Evolutionary conservation across 2,888 invertebrate species (phyloP), one percentile per base, ranked within the genome.

Genomic region (Tinea trinotella): DNA sequence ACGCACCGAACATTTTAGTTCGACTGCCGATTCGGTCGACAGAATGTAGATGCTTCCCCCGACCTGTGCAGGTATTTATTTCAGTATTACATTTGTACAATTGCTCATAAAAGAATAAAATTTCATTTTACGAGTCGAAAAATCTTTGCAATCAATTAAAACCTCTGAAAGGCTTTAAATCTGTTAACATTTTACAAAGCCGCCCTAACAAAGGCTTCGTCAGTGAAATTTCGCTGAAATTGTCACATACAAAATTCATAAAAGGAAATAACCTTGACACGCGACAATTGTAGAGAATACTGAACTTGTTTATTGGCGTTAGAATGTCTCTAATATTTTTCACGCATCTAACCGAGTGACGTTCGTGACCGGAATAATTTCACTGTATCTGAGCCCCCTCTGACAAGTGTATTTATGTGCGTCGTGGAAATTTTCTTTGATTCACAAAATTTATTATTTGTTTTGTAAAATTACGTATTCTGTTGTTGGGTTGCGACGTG

Each of bases 321-420:
- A 15, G 40, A 40, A 40, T 40, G 40, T n/a, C 65, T 70, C 66
- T 70, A 63, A 68, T 74, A 72, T 73, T 70, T 74, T 66, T 69
- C 69, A 63, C 70, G 67, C 69, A 65, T 64, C 62, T 58, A 59
- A 60, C 62, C 60, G 61, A 62, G 60, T 59, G 54, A 57, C 54
- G 59, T 49, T 60, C 74, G 71, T 74, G 74, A 71, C 71, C 60
- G 55, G 69, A 60, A 66, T 73, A 40, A 30, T 30, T 30, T 30
- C 30, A n/a, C 9, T 4, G 30, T 30, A 30, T 30, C 30, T 30
- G 30, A 30, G 30, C 30, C n/a, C 30, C 30, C 30, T 30, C 7
- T 30, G 30, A 30, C 30, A 30, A 30, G 9, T 30, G 30, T 30
- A 30, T 30, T 30, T 30, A 30, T 30, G 30, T 30, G 30, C n/a